Evolutionary conservation across 2,888 invertebrate genomes (phyloP).

Genomic region (Baccha elongata): DNA sequence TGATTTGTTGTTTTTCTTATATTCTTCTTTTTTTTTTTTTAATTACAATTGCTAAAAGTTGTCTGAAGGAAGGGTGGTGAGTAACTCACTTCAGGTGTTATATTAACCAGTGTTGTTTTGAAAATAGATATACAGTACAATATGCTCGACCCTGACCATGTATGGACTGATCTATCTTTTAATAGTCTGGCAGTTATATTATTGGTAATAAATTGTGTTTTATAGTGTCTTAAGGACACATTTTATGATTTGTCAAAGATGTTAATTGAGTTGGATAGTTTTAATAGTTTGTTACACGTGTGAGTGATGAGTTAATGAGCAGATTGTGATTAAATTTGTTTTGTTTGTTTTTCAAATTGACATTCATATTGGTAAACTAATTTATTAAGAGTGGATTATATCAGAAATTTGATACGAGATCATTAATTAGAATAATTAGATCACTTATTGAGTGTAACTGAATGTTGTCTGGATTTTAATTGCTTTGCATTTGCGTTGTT

Average conservation of each 20-base stretch:
- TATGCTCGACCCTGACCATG: slow-evolving; percentile 41
- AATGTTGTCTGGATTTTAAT: slow-evolving; percentile 8
- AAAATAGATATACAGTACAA: neutral
- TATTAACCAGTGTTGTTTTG: slow-evolving; percentile 39
- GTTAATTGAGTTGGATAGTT: slow-evolving; percentile 40
- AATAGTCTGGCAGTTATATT: slow-evolving; percentile 12
- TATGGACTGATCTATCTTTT: slow-evolving; percentile 47
- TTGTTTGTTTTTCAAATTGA: neutral
- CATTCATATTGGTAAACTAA: neutral
- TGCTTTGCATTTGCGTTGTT: slow-evolving; percentile 11
- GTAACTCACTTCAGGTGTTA: slow-evolving; percentile 50
- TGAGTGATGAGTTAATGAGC: neutral
- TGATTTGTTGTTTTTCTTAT: slow-evolving; percentile 25
- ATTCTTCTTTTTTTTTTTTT: slow-evolving; percentile 12
- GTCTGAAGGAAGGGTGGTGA: slow-evolving; percentile 37
- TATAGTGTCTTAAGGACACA: slow-evolving; percentile 49
- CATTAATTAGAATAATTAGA: slow-evolving; percentile 58
- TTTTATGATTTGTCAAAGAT: slow-evolving; percentile 57
- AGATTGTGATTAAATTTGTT: neutral
- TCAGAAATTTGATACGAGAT: slow-evolving; percentile 27
- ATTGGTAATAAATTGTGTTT: slow-evolving; percentile 45
- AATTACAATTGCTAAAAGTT: slow-evolving; percentile 50
- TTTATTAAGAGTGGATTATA: slow-evolving; percentile 28
- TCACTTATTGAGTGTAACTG: neutral
- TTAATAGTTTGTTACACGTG: slow-evolving; percentile 9